Evolutionary conservation across 2,888 invertebrate species (phyloP).

Genomic region (Reticulitermes lucifugus): DNA sequence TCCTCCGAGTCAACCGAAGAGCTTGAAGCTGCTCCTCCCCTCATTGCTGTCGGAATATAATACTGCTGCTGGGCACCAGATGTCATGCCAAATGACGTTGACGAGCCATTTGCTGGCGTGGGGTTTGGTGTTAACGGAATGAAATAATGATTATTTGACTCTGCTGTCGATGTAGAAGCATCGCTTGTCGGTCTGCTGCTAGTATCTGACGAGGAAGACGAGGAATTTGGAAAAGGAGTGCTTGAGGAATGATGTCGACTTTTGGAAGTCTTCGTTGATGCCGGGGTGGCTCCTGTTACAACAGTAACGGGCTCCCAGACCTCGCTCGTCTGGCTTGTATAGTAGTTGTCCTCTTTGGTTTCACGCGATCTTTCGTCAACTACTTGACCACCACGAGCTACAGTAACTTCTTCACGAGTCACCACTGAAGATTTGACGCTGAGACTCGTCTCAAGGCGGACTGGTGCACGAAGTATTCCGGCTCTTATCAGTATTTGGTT

Average conservation of each 20-base stretch:
- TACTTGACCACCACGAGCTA: constrained; percentile 74
- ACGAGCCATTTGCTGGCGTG: constrained; percentile 18
- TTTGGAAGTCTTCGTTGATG: neutral
- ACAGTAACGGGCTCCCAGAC: constrained; percentile 69
- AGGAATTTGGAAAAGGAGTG: constrained; percentile 18
- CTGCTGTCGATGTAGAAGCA: constrained; percentile 48
- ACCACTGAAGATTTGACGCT: constrained; percentile 78
- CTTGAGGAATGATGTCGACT: neutral
- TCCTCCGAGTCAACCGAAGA: constrained; percentile 45
- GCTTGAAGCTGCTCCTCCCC: constrained; percentile 48
- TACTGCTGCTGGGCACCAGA: constrained; percentile 10
- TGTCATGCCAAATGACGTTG: constrained; percentile 1
- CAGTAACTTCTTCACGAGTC: constrained; percentile 77
- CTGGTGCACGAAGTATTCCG: constrained; percentile 70
- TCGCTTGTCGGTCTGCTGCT: constrained; percentile 42
- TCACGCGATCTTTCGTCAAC: constrained; percentile 78
- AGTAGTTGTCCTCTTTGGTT: constrained; percentile 78
- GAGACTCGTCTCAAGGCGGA: constrained; percentile 76
- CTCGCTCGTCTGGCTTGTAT: constrained; percentile 75
- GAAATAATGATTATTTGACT: constrained; percentile 33
- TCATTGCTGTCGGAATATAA: constrained; percentile 47
- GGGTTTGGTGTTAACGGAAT: constrained; percentile 41
- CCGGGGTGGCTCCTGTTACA: constrained; percentile 13
- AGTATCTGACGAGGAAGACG: constrained; percentile 21
- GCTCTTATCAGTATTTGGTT: constrained; percentile 76